These are phyloP conservation scores for Tigriopus japonicus DNA, from an alignment of 1,140 invertebrate species.

Conservation along the genomic window DNA sequence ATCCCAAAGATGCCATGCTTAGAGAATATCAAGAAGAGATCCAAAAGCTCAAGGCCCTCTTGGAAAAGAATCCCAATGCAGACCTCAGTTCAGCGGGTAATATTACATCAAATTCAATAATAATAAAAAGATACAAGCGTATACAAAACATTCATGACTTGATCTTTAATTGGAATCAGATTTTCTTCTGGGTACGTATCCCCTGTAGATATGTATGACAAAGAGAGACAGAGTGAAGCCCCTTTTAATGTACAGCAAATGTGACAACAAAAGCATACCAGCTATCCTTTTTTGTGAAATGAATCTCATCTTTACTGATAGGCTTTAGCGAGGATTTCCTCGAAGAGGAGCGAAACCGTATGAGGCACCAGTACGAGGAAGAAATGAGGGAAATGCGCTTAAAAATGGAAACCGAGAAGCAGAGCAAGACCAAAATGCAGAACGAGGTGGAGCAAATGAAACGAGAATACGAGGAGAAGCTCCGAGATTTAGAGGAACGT, in stretches of 20 bases:
- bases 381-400: constrained; percentile 32
- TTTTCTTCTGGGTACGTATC: too few species aligned
- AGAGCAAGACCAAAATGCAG: constrained; percentile 35
- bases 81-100: too few species aligned
- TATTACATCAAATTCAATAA: too few species aligned
- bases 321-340: constrained; percentile 20
- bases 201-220: too few species aligned
- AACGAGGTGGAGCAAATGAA: constrained; percentile 35
- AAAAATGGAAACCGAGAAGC: constrained; percentile 36
- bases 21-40: constrained; percentile 74
- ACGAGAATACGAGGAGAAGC: constrained; percentile 34
- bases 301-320: neutral
- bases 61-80: constrained; percentile 26
- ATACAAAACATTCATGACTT: too few species aligned
- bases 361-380: constrained; percentile 25
- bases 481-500: constrained; percentile 26
- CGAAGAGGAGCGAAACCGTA: constrained; percentile 28
- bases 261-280: too few species aligned
- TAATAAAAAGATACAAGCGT: too few species aligned
- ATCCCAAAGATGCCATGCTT: constrained; percentile 76
- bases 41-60: constrained; percentile 44
- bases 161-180: too few species aligned
- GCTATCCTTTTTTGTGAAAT: too few species aligned
- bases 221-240: too few species aligned
- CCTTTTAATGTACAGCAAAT: too few species aligned